phyloP scores from a whole-genome alignment of 2,797 vertebrate genomes.

The Darevskia nairensis region DNA sequence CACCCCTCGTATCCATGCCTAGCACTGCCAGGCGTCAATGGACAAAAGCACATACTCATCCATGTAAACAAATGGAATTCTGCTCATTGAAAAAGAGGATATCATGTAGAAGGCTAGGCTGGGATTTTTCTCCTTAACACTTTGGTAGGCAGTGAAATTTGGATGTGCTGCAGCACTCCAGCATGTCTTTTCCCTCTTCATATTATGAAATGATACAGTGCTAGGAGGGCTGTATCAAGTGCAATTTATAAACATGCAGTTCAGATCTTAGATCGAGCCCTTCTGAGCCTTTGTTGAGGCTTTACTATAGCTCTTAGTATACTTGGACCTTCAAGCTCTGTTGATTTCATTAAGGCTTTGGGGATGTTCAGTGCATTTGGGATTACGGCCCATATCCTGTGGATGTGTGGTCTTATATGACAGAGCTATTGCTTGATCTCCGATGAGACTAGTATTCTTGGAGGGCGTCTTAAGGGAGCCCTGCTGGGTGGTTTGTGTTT shows the following conservation, averaged over 20 bases:
- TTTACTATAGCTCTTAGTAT: neutral
- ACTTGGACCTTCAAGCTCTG: neutral
- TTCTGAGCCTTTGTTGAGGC: neutral
- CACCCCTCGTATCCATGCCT: neutral
- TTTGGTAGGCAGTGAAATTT: neutral
- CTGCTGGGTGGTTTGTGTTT: rapidly evolving
- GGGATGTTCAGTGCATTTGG: neutral
- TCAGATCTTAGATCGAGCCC: neutral
- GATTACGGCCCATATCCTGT: neutral
- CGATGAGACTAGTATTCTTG: neutral
- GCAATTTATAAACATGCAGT: neutral
- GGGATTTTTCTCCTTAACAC: neutral
- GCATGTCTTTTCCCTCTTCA: neutral
- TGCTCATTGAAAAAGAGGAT: neutral
- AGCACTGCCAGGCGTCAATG: neutral
- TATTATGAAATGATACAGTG: neutral
- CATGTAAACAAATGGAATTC: neutral
- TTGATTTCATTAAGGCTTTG: neutral
- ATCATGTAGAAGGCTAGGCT: too few relatives aligned
- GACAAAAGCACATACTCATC: neutral
- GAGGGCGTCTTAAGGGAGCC: slow-evolving; percentile 24
- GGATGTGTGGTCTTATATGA: slow-evolving; percentile 46
- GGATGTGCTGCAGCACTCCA: neutral
- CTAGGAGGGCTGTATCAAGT: neutral
- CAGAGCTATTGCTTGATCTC: slow-evolving; percentile 19